A percentile compares a stretch with the other conserved stretches of the same genome.
Evolutionary conservation across 2,113 vertebrate species (phyloP).

Genomic region (Mustela nigripes): DNA sequence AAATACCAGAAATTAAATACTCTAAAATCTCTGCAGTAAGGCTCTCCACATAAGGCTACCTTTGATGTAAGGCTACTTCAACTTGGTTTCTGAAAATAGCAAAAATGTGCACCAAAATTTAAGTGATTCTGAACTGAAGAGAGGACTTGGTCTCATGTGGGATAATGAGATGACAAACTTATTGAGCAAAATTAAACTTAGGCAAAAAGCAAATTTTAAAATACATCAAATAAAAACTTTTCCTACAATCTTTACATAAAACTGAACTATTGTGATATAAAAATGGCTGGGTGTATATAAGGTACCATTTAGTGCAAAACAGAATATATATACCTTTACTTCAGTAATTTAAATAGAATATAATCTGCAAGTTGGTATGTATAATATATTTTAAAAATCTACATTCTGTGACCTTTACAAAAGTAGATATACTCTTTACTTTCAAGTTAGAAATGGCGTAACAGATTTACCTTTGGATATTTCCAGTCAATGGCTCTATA

Average conservation of each 20-base stretch:
- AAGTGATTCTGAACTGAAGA: constrained; percentile 67
- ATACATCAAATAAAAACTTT: constrained; percentile 68
- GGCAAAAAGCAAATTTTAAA: constrained; percentile 81
- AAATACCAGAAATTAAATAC: constrained; percentile 75
- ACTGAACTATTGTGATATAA: constrained; percentile 61
- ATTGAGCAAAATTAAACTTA: constrained; percentile 78
- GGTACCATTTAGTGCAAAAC: constrained; percentile 37
- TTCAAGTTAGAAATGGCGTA: constrained; percentile 72
- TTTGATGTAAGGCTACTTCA: constrained; percentile 77
- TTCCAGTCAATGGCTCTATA: constrained; percentile 74
- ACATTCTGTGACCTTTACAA: constrained; percentile 74
- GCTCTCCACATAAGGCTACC: constrained; percentile 82
- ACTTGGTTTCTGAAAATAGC: constrained; percentile 74
- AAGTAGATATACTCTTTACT: constrained; percentile 73
- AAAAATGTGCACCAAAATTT: constrained; percentile 62
- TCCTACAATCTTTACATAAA: constrained; percentile 79
- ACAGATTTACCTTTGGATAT: constrained; percentile 66
- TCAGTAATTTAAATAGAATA: constrained; percentile 55
- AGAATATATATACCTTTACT: constrained; percentile 66
- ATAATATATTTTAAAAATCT: constrained; percentile 72
- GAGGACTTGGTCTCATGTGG: constrained; percentile 3
- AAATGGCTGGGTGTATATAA: constrained; percentile 49
- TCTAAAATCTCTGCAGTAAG: constrained; percentile 73
- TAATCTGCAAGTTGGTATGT: constrained; percentile 2
- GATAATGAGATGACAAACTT: not conserved